These are phyloP conservation scores for Babylonia areolata DNA, from an alignment of 1,140 invertebrate species.

Conservation along the genomic window DNA sequence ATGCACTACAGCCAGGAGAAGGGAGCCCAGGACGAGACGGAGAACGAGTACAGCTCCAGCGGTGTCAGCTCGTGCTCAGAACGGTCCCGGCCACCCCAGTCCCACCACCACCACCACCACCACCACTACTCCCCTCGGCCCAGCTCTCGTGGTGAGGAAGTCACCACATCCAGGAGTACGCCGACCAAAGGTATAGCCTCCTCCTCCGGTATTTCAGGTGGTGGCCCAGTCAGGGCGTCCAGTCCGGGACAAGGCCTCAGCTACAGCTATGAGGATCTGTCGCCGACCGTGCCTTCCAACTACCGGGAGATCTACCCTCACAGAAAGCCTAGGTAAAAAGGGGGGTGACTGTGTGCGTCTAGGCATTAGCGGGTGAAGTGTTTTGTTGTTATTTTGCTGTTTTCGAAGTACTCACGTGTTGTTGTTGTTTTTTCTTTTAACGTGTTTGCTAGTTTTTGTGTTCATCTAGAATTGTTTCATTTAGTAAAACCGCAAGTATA, in stretches of 20 bases:
- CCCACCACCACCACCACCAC: background rate
- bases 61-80: slow-evolving; percentile 3
- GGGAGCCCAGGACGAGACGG: slow-evolving; percentile 35
- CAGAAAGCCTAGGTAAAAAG: slow-evolving; percentile 52
- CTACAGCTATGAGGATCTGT: slow-evolving; percentile 59
- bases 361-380: too few species aligned
- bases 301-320: slow-evolving; percentile 69
- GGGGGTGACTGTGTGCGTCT: background rate
- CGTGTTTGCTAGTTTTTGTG: too few species aligned
- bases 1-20: slow-evolving; percentile 37
- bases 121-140: too few species aligned
- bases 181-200: too few species aligned
- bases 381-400: too few species aligned
- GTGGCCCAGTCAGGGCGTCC: background rate
- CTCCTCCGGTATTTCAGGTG: background rate
- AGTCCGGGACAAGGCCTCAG: slow-evolving; percentile 29
- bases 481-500: too few species aligned
- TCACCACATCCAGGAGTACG: background rate
- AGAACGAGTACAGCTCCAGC: slow-evolving; percentile 27
- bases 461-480: too few species aligned
- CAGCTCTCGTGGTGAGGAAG: background rate
- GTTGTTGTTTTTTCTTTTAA: too few species aligned
- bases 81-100: background rate
- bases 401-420: too few species aligned
- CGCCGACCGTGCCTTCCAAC: slow-evolving; percentile 51